A percentile compares a stretch with the other conserved stretches of the same genome.
These are phyloP conservation scores for Oceanites oceanicus DNA, from an alignment of 2,113 vertebrate genomes.

Conservation along the genomic window DNA sequence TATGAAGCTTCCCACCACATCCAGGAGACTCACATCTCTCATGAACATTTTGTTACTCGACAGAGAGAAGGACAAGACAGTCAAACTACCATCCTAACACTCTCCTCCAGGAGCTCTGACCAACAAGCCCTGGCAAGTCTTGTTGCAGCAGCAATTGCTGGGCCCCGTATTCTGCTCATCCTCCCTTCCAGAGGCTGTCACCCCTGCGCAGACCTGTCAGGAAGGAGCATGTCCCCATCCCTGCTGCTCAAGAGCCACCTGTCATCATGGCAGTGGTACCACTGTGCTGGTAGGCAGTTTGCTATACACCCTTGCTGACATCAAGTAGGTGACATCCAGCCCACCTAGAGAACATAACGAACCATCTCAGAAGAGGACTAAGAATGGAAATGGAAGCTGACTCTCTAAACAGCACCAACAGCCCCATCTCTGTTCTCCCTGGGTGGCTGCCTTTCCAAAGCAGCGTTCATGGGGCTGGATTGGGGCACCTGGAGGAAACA, in stretches of 20 bases:
- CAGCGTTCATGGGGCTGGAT: accelerated
- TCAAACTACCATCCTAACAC: background rate
- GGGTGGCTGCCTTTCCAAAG: background rate
- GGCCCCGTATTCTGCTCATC: accelerated
- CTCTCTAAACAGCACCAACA: background rate
- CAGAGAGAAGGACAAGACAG: background rate
- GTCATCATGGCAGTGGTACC: background rate
- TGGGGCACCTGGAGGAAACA: background rate
- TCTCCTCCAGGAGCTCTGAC: background rate
- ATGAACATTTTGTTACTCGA: accelerated
- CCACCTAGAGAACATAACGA: background rate
- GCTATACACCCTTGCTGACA: background rate
- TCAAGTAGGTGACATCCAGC: background rate
- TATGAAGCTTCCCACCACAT: background rate
- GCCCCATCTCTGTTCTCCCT: background rate
- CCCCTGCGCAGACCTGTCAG: background rate
- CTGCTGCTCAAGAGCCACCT: background rate
- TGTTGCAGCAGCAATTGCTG: background rate
- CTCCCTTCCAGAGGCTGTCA: background rate
- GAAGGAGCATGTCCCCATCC: background rate
- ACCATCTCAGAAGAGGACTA: background rate
- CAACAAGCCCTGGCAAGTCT: background rate
- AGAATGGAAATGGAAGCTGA: background rate
- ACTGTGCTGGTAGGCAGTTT: background rate
- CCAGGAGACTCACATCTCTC: background rate